These are phyloP conservation scores for Argynnis bischoffii DNA, from an alignment of 2,888 invertebrate species.

Conservation along the genomic window DNA sequence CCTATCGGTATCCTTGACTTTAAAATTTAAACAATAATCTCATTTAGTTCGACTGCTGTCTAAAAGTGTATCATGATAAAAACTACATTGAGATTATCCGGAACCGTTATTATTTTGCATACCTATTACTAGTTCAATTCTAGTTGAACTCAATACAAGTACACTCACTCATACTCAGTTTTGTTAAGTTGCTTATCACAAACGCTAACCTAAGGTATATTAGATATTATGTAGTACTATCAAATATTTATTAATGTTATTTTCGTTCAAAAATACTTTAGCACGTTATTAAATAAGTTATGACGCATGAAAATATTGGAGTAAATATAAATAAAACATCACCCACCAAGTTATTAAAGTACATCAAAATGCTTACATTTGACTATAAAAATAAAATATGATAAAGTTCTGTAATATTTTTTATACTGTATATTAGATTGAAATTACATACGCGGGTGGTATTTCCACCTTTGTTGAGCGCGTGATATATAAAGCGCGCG, in stretches of 20 bases:
- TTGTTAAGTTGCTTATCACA: background rate
- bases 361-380: conserved; percentile 60
- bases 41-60: conserved; percentile 54
- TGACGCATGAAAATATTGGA: background rate
- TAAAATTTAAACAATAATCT: conserved; percentile 62
- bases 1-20: conserved; percentile 71
- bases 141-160: too few species aligned
- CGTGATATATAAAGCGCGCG: conserved; percentile 79
- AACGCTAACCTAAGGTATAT: too few species aligned
- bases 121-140: background rate
- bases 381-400: conserved; percentile 75
- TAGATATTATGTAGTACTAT: too few species aligned
- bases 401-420: conserved; percentile 69
- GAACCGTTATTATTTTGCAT: conserved; percentile 36
- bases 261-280: too few species aligned
- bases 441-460: conserved; percentile 78
- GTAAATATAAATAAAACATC: conserved; percentile 2
- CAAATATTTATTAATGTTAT: too few species aligned
- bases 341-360: conserved; percentile 30
- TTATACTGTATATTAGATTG: conserved; percentile 82
- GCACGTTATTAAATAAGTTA: too few species aligned
- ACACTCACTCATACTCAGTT: too few species aligned
- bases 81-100: conserved; percentile 37
- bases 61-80: conserved; percentile 54
- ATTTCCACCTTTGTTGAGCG: conserved; percentile 71